A percentile compares a stretch with the other conserved stretches of the same genome.
These are phyloP conservation scores for Rhea americana DNA, from an alignment of 2,113 vertebrate genomes.

Conservation along the genomic window DNA sequence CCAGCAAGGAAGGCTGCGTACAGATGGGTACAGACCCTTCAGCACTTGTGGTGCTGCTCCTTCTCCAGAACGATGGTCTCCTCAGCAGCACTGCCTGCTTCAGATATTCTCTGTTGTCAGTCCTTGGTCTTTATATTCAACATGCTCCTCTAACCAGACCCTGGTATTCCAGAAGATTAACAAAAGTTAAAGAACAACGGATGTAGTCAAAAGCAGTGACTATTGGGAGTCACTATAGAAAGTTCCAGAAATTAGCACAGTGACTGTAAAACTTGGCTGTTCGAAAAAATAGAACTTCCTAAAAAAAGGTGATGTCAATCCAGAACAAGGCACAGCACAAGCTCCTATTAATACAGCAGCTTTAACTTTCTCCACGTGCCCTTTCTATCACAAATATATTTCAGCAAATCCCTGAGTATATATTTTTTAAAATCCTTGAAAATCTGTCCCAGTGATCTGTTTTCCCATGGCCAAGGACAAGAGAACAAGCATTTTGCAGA, in stretches of 20 bases:
- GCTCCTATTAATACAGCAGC: background rate
- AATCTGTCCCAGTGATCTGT: background rate
- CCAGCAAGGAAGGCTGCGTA: background rate
- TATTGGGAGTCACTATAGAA: background rate
- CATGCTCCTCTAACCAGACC: background rate
- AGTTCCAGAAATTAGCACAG: background rate
- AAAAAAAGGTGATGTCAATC: background rate
- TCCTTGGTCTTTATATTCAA: background rate
- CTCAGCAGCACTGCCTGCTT: background rate
- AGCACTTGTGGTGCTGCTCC: background rate
- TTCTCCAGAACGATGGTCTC: background rate
- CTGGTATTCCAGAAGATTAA: background rate
- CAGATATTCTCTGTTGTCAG: fast-evolving
- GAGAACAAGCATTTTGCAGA: background rate
- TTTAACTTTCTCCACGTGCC: background rate
- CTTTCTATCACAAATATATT: background rate
- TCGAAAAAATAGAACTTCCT: background rate
- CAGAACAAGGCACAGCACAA: background rate
- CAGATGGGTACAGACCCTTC: background rate
- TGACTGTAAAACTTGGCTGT: background rate
- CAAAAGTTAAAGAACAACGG: background rate
- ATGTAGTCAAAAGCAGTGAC: background rate
- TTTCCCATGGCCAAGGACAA: background rate
- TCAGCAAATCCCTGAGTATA: background rate
- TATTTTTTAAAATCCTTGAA: background rate